phyloP scores from a whole-genome alignment of 2,888 invertebrate genomes.

The Dynastes hyllus region DNA sequence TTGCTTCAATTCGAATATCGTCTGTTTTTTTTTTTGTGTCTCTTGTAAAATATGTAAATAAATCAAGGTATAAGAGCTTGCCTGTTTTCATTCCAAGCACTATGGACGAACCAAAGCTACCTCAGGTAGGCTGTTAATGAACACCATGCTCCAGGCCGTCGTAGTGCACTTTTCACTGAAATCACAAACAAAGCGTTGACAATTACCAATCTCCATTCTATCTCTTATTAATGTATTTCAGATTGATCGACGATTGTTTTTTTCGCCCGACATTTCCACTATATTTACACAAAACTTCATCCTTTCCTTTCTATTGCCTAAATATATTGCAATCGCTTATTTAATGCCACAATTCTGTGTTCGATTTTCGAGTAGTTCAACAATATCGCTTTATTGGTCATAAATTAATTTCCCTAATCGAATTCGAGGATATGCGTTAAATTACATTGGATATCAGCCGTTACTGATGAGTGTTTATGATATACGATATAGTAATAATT shows the following conservation, averaged over 20 bases:
- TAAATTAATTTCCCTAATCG: conserved; percentile 44
- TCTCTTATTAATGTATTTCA: neutral
- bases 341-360: conserved; percentile 2
- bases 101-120: too few species aligned
- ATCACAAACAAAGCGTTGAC: neutral
- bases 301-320: neutral
- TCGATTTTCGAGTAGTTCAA: conserved; percentile 48
- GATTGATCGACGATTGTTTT: neutral
- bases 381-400: conserved; percentile 30
- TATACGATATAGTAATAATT: conserved; percentile 27
- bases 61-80: too few species aligned
- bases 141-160: too few species aligned
- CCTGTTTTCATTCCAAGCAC: too few species aligned
- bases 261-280: too few species aligned
- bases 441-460: conserved; percentile 41
- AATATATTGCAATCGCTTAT: neutral
- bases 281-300: too few species aligned
- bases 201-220: neutral
- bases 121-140: too few species aligned
- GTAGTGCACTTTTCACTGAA: too few species aligned
- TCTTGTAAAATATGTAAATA: too few species aligned
- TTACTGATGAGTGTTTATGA: conserved; percentile 41
- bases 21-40: too few species aligned
- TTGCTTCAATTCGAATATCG: too few species aligned
- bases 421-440: conserved; percentile 32